A percentile compares a stretch with the other conserved stretches of the same genome.
phyloP scores from a whole-genome alignment of 2,888 invertebrate genomes.

The Apodemia zela region DNA sequence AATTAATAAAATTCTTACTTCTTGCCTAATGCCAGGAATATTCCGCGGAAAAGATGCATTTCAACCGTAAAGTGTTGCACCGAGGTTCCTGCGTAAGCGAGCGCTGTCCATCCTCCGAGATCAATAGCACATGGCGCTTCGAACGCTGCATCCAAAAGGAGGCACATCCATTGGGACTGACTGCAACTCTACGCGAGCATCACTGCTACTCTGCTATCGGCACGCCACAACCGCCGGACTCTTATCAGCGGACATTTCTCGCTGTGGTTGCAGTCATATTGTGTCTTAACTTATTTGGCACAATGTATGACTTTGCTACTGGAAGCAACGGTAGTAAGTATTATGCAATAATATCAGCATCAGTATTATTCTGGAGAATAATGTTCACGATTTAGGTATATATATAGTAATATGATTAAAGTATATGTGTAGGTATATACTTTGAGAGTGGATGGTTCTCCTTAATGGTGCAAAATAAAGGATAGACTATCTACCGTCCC shows the following conservation, averaged over 20 bases:
- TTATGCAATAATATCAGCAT: too few relatives aligned
- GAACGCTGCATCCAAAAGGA: background rate
- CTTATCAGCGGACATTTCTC: background rate
- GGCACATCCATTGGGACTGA: background rate
- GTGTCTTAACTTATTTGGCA: background rate
- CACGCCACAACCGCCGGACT: background rate
- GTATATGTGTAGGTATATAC: too few relatives aligned
- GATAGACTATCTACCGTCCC: too few relatives aligned
- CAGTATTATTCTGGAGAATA: too few relatives aligned
- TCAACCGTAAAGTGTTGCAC: background rate
- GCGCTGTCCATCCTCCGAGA: background rate
- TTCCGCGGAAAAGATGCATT: background rate
- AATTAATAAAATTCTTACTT: too few relatives aligned
- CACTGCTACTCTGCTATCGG: background rate
- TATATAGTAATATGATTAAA: too few relatives aligned
- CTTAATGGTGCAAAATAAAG: too few relatives aligned
- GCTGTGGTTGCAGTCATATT: background rate
- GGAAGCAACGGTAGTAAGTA: background rate
- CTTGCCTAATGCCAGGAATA: background rate
- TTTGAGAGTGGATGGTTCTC: too few relatives aligned
- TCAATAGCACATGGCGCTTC: background rate
- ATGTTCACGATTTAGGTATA: too few relatives aligned
- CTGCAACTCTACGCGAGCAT: background rate
- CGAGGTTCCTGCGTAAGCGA: background rate
- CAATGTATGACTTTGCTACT: background rate